Base-by-base conservation (phyloP, 2,113 vertebrate genomes). In the Phrynocephalus versicolor region DNA sequence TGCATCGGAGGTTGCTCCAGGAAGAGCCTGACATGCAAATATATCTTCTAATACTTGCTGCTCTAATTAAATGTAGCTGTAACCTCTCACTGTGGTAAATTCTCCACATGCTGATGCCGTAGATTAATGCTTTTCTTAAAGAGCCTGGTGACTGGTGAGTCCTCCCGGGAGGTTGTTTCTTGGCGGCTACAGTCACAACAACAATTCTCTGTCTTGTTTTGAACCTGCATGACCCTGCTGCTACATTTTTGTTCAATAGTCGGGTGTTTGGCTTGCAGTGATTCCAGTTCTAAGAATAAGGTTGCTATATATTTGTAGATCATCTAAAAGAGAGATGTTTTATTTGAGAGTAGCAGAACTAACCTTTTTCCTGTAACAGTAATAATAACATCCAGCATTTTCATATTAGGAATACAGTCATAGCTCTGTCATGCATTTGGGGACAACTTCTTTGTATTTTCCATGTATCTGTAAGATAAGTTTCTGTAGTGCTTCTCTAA, bases 61-160 rank as follows among this genome's bases (percentile, higher is more conserved):
- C 79, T 86, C 57, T 89, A 72, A 85, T 87, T 57, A 88, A 85
- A 72, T 79, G 70, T 67, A 71, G 82, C 51, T 21, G 21, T 78
- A 58, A 83, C 82, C 60, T 71, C 74, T 82, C 81, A 3, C 86
- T 83, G 62, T 69, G 51, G 70, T 84, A 80, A 89, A 81, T 73
- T 33, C 55, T 81, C 39, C 41, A 81, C n/a, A 70, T 75, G 37
- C 41, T 64, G 6, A 70, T 85, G 71, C 60, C 55, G 12, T 9
- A 57, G 86, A 69, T 83, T 87, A 30, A 45, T 73, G 16, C 14
- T 85, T 58, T 45, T 60, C 35, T 12, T 73, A 62, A 81, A 35
- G 77, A 65, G 16, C 19, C 2, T 41, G 21, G 39, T 70, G 85
- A 60, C 2, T 41, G 21, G 39, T 70, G 85, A 60, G 79, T 86